Conservation (phyloP, 2,113 vertebrate species). For the Thermophis baileyi region DNA sequence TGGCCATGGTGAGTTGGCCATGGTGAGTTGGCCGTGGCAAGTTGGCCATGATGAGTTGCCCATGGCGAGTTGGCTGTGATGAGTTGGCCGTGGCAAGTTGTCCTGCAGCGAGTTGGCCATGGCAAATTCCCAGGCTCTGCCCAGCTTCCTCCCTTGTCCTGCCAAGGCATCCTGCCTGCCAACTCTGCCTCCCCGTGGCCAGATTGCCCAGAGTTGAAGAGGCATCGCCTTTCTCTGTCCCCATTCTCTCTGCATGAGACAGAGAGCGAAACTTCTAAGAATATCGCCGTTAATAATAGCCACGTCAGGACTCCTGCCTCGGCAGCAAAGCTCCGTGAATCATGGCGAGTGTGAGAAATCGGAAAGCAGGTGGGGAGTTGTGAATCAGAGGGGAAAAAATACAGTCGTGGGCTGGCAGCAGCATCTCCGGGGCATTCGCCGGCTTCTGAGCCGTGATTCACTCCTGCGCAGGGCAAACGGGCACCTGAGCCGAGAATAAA, state of each 20-base stretch:
- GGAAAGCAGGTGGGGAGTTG: neutral
- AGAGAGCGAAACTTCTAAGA: neutral
- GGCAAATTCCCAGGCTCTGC: neutral
- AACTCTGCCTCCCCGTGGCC: neutral
- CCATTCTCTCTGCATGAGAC: neutral
- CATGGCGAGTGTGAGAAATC: neutral
- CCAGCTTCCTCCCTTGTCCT: neutral
- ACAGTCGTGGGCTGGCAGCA: neutral
- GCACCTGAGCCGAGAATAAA: neutral
- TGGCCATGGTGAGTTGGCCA: no score
- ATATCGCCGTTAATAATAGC: neutral
- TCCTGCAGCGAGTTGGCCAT: no score
- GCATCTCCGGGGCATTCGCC: neutral
- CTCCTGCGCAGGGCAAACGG: neutral
- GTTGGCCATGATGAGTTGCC: rapidly evolving
- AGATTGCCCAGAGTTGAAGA: neutral
- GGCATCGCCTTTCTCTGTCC: neutral
- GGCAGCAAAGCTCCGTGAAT: neutral
- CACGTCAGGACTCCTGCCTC: neutral
- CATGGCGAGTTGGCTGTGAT: no score
- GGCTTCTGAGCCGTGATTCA: neutral
- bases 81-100: no score
- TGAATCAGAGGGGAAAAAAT: neutral
- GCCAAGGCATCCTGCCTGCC: neutral
- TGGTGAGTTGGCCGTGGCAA: no score